A percentile compares a stretch with the other conserved stretches of the same genome.
These are phyloP conservation scores for Choreutis nemorana DNA, from an alignment of 2,888 invertebrate genomes.

Conservation along the genomic window DNA sequence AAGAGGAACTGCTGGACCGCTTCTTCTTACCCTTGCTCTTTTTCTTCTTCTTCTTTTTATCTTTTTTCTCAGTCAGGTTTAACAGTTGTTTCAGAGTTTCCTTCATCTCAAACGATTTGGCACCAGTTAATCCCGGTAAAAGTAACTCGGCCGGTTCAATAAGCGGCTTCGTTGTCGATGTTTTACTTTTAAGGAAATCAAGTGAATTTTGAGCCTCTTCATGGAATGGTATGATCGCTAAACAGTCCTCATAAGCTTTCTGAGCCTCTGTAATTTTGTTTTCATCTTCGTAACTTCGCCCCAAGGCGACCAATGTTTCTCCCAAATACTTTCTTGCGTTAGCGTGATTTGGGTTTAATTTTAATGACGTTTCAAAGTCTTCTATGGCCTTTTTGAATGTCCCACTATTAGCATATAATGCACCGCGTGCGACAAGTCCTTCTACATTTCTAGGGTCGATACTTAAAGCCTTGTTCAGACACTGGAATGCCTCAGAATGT, in stretches of 20 bases:
- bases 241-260: conserved; percentile 84
- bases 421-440: conserved; percentile 90
- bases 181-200: conserved; percentile 80
- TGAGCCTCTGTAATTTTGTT: conserved; percentile 85
- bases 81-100: conserved; percentile 72
- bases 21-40: conserved; percentile 72
- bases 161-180: conserved; percentile 62
- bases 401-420: conserved; percentile 92
- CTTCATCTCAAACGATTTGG: conserved; percentile 69
- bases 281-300: conserved; percentile 87
- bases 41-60: conserved; percentile 72
- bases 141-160: conserved; percentile 71
- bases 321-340: conserved; percentile 95
- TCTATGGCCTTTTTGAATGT: conserved; percentile 93
- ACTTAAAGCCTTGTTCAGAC: conserved; percentile 90
- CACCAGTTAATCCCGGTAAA: conserved; percentile 66
- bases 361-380: conserved; percentile 92
- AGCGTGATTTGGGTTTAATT: conserved; percentile 87
- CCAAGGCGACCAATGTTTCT: conserved; percentile 89
- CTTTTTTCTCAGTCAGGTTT: conserved; percentile 69
- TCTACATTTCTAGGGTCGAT: conserved; percentile 93
- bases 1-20: conserved; percentile 70
- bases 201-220: conserved; percentile 87
- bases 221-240: conserved; percentile 84
- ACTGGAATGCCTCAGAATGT: conserved; percentile 94